Percentiles rank a stretch among this genome's conserved stretches.
phyloP scores from a whole-genome alignment of 2,797 vertebrate genomes.

The Enteromius unitaeniatus region DNA sequence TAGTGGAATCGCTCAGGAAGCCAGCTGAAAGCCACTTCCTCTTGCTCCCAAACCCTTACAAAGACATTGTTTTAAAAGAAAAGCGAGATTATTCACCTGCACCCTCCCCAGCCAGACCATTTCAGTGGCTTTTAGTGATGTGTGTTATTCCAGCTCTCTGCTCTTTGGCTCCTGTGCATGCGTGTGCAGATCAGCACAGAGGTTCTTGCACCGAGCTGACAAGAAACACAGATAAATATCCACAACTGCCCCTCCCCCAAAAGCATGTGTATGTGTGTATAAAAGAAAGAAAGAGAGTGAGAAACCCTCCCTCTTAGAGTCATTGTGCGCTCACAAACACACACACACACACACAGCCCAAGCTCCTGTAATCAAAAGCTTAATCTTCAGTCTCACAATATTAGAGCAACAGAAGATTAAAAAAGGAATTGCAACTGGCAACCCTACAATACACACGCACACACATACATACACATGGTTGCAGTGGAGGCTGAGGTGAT shows the following conservation, averaged over 20 bases:
- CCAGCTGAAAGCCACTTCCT: slow-evolving; percentile 61
- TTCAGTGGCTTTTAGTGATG: background rate
- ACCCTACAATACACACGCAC: slow-evolving; percentile 17
- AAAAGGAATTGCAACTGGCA: slow-evolving; percentile 53
- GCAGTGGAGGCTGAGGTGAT: background rate
- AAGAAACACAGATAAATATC: slow-evolving; percentile 57
- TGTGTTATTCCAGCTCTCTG: slow-evolving; percentile 23
- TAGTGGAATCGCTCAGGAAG: slow-evolving; percentile 62
- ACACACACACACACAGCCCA: slow-evolving; percentile 18
- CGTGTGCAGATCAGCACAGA: slow-evolving; percentile 34
- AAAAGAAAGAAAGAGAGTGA: slow-evolving; percentile 32
- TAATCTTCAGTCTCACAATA: slow-evolving; percentile 55
- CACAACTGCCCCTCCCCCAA: slow-evolving; percentile 55
- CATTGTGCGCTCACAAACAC: slow-evolving; percentile 1
- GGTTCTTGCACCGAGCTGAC: slow-evolving; percentile 49
- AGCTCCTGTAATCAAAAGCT: slow-evolving; percentile 57
- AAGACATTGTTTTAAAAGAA: slow-evolving; percentile 30
- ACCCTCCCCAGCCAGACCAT: slow-evolving; percentile 30
- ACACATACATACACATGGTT: background rate
- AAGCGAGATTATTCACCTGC: slow-evolving; percentile 41
- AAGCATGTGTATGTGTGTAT: slow-evolving; percentile 8
- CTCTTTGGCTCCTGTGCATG: background rate
- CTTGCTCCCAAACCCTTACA: slow-evolving; percentile 38
- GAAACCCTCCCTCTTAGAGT: slow-evolving; percentile 22
- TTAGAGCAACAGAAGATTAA: slow-evolving; percentile 55